These are phyloP conservation scores for Pterocles orientalis DNA, from an alignment of 2,113 vertebrate genomes.

Conservation along the genomic window DNA sequence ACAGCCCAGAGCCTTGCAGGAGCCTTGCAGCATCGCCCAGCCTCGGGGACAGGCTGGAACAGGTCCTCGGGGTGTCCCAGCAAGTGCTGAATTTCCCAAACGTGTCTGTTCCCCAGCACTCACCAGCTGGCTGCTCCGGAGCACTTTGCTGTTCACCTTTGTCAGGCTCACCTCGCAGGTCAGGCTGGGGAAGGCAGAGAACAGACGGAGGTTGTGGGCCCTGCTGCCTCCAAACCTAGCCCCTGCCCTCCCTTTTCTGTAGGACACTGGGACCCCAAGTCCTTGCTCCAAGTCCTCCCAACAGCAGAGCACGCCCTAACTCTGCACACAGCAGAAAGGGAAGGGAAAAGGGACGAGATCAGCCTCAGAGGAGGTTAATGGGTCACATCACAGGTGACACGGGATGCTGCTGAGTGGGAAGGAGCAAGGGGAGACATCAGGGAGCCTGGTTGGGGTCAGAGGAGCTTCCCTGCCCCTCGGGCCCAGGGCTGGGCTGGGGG, in stretches of 20 bases:
- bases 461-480: not conserved
- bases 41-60: accelerated
- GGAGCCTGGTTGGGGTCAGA: not conserved
- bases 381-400: not conserved
- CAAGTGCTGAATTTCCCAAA: not conserved
- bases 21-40: not conserved
- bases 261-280: not conserved
- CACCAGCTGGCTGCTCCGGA: constrained; percentile 93
- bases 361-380: not conserved
- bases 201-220: not conserved
- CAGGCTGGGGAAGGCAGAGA: constrained; percentile 74
- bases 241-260: not conserved
- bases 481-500: not conserved
- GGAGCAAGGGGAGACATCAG: not conserved
- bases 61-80: not conserved
- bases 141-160: constrained; percentile 93
- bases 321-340: not conserved
- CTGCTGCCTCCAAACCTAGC: not conserved
- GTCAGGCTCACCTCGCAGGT: constrained; percentile 85
- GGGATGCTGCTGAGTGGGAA: not conserved
- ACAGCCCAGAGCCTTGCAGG: not conserved
- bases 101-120: constrained; percentile 37
- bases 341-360: not conserved
- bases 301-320: not conserved
- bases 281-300: not conserved